Evolutionary conservation across 2,797 vertebrate species (phyloP).

Genomic region (Eleutherodactylus coqui): DNA sequence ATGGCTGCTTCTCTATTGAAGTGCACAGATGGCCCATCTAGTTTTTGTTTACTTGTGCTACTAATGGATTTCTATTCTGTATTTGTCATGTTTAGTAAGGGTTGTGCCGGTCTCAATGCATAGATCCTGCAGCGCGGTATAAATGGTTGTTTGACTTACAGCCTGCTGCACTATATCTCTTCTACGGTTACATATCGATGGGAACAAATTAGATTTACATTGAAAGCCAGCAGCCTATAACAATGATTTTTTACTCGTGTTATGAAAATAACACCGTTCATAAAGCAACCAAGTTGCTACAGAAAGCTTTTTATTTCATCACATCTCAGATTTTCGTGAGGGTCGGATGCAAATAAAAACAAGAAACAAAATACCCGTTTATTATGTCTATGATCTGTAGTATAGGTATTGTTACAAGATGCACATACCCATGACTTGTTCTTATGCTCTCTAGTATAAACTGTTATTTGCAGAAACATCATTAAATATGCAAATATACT

Average conservation of each 20-base stretch:
- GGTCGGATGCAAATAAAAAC: slow-evolving; percentile 34
- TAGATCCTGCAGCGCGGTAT: slow-evolving; percentile 8
- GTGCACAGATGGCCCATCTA: slow-evolving; percentile 58
- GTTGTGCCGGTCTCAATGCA: slow-evolving; percentile 14
- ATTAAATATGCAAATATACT: no score
- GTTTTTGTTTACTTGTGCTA: slow-evolving; percentile 59
- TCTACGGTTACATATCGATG: slow-evolving; percentile 26
- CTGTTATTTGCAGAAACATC: neutral
- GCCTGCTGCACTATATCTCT: slow-evolving; percentile 7
- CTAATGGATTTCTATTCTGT: slow-evolving; percentile 37
- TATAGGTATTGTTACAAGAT: neutral
- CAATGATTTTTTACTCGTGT: slow-evolving; percentile 47
- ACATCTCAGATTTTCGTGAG: neutral
- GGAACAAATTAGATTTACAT: slow-evolving; percentile 45
- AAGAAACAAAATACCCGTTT: neutral
- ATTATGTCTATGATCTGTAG: neutral
- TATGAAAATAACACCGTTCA: slow-evolving; percentile 30
- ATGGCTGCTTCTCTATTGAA: slow-evolving; percentile 24
- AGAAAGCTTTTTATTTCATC: neutral
- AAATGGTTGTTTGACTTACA: slow-evolving; percentile 36
- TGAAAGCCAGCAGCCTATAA: slow-evolving; percentile 34
- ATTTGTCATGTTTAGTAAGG: slow-evolving; percentile 53
- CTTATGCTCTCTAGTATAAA: neutral
- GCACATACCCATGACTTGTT: neutral
- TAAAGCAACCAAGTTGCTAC: slow-evolving; percentile 2